phyloP scores from a whole-genome alignment of 1,140 invertebrate species.

The Anagrus nilaparvatae region DNA sequence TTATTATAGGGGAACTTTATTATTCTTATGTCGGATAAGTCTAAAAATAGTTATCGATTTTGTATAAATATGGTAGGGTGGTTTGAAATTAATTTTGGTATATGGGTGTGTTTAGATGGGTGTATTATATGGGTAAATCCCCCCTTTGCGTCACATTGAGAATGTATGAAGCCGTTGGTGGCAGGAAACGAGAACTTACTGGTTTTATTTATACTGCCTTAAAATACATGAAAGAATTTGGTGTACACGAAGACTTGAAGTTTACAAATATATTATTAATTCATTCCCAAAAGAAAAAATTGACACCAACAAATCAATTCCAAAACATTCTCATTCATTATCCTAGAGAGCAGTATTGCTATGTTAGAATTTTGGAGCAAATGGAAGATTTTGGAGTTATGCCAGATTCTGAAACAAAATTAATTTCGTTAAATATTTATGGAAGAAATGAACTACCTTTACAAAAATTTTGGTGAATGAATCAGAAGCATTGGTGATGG shows the following conservation, averaged over 20 bases:
- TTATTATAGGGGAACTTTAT: too few relatives aligned
- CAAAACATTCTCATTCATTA: slow-evolving; percentile 86
- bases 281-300: slow-evolving; percentile 87
- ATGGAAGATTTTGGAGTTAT: slow-evolving; percentile 89
- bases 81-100: too few relatives aligned
- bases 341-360: slow-evolving; percentile 89
- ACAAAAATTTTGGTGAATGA: slow-evolving; percentile 80
- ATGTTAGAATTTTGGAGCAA: slow-evolving; percentile 73
- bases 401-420: slow-evolving; percentile 80
- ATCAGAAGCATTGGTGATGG: too few relatives aligned
- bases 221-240: slow-evolving; percentile 81
- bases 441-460: slow-evolving; percentile 67
- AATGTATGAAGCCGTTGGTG: slow-evolving; percentile 52
- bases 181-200: slow-evolving; percentile 66
- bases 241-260: slow-evolving; percentile 82
- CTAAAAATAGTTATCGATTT: too few relatives aligned
- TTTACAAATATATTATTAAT: slow-evolving; percentile 83
- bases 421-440: slow-evolving; percentile 74
- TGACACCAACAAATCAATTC: slow-evolving; percentile 69
- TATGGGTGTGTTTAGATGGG: too few relatives aligned
- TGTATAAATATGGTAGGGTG: too few relatives aligned
- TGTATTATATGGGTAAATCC: too few relatives aligned
- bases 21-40: too few relatives aligned
- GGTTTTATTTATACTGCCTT: slow-evolving; percentile 90
- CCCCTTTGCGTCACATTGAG: too few relatives aligned